Conservation (phyloP, 2,797 vertebrate genomes). For the Holocentrus rufus region DNA sequence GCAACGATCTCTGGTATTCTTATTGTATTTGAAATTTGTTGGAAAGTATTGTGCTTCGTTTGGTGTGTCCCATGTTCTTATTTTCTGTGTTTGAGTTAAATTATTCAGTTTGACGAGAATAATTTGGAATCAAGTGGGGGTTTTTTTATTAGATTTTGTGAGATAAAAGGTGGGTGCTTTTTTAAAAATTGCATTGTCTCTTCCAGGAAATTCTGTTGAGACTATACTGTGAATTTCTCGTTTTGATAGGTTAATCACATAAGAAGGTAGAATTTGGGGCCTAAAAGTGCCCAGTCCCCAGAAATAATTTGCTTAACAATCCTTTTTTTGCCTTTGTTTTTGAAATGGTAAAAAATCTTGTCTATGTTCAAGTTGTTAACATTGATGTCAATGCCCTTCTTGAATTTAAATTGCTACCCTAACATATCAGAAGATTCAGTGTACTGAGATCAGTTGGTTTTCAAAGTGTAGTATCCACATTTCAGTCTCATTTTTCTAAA, state of each 20-base stretch:
- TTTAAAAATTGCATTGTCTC: constrained; percentile 46
- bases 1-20: constrained; percentile 87
- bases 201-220: constrained; percentile 51
- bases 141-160: constrained; percentile 32
- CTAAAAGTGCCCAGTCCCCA: constrained; percentile 23
- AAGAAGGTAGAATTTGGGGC: constrained; percentile 51
- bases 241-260: constrained; percentile 50
- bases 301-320: constrained; percentile 6
- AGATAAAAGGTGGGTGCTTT: constrained; percentile 56
- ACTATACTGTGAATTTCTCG: constrained; percentile 69
- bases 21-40: constrained; percentile 83
- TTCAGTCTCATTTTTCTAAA: no score
- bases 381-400: no score
- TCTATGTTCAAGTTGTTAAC: constrained; percentile 20
- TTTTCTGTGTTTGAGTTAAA: constrained; percentile 53
- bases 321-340: constrained; percentile 32
- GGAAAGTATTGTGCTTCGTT: constrained; percentile 79
- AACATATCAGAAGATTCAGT: no score
- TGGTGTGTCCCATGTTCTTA: constrained; percentile 64
- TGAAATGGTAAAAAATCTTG: constrained; percentile 10
- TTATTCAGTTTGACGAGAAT: constrained; percentile 47
- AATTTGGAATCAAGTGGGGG: constrained; percentile 42
- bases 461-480: no score
- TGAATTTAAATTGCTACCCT: no score
- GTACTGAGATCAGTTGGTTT: no score